Conservation (phyloP, 2,888 invertebrate species). For the Caenorhabditis sulstoni region DNA sequence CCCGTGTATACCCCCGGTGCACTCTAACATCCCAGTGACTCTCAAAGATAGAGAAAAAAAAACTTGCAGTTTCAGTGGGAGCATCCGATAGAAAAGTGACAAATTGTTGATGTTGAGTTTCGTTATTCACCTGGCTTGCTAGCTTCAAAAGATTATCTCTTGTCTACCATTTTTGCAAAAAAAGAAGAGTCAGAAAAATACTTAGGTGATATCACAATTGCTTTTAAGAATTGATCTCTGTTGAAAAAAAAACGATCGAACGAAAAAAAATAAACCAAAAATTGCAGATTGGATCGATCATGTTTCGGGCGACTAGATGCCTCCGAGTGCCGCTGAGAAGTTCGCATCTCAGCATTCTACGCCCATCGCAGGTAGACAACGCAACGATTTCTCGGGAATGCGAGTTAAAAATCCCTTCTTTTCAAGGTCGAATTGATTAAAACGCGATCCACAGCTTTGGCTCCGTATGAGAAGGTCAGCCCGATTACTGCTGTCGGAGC, state of each 20-base stretch:
- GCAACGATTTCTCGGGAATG: neutral
- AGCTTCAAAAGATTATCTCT: too few species aligned
- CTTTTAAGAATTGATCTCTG: neutral
- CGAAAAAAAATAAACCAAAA: too few species aligned
- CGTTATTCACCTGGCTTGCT: too few species aligned
- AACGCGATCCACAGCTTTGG: constrained; percentile 32
- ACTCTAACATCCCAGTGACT: too few species aligned
- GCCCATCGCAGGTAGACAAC: constrained; percentile 35
- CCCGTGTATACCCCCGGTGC: too few species aligned
- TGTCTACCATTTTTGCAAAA: too few species aligned
- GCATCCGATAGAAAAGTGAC: too few species aligned
- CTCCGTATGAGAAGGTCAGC: constrained; percentile 60
- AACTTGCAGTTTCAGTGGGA: constrained; percentile 1
- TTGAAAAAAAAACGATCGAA: neutral
- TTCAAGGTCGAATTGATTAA: constrained; percentile 46
- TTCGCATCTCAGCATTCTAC: constrained; percentile 41
- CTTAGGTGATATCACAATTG: too few species aligned
- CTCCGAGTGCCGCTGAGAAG: constrained; percentile 30
- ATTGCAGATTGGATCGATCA: constrained; percentile 19
- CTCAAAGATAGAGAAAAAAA: too few species aligned
- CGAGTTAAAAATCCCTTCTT: neutral
- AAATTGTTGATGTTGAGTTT: too few species aligned
- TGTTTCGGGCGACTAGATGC: constrained; percentile 51
- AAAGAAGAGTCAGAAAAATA: too few species aligned
- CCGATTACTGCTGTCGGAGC: constrained; percentile 68